phyloP scores from a whole-genome alignment of 2,797 vertebrate genomes.

The Ispidina picta region DNA sequence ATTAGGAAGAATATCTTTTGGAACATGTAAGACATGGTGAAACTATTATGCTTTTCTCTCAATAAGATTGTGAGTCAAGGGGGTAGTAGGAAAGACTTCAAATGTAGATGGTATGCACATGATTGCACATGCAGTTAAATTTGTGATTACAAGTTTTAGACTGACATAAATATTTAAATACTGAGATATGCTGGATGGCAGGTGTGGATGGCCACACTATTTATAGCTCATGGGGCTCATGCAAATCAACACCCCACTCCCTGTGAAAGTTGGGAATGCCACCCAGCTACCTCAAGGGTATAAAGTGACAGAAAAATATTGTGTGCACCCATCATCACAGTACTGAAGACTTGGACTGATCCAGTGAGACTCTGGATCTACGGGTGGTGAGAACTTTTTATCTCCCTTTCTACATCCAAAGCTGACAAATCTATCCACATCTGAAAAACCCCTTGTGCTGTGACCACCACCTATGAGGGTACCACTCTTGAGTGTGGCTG shows the following conservation, averaged over 20 bases:
- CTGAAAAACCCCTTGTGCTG: neutral
- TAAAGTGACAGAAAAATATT: no score
- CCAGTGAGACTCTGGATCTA: no score
- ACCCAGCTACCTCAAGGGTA: no score
- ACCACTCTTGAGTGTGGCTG: neutral
- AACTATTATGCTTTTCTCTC: neutral
- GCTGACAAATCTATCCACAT: neutral
- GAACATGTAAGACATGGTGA: rapidly evolving
- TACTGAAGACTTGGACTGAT: no score
- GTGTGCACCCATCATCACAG: no score
- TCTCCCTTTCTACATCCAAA: neutral
- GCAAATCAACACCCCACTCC: no score
- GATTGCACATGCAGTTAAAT: neutral
- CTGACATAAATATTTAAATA: neutral
- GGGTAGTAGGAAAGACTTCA: neutral
- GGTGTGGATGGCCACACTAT: no score
- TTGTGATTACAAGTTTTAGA: neutral
- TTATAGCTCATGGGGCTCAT: no score
- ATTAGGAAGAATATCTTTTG: neutral
- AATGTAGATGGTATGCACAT: neutral
- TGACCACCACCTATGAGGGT: rapidly evolving
- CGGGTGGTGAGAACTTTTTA: no score
- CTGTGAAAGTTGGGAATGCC: no score
- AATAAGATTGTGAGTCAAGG: rapidly evolving
- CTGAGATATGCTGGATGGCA: neutral